phyloP scores from a whole-genome alignment of 2,113 vertebrate genomes.

The Hemicordylus capensis region DNA sequence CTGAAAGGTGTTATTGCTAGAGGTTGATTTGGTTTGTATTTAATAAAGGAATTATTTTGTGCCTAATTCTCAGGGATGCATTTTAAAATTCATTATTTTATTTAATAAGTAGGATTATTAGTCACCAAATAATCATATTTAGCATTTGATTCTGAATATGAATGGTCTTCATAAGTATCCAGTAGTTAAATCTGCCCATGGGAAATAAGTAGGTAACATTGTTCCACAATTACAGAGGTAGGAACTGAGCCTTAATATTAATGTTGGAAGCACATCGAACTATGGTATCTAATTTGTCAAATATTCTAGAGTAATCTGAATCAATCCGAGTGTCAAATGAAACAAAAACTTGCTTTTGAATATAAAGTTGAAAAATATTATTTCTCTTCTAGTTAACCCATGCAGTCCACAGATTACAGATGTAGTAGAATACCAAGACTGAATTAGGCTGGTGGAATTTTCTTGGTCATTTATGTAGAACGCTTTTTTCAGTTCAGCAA shows the following conservation, averaged over 20 bases:
- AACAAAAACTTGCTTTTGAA: neutral
- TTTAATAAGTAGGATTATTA: constrained; percentile 61
- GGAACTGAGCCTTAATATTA: neutral
- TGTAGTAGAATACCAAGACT: too few species aligned
- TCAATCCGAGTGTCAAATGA: neutral
- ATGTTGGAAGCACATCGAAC: neutral
- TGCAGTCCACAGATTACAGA: neutral
- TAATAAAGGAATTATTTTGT: constrained; percentile 65
- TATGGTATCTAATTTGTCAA: neutral
- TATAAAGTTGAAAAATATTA: neutral
- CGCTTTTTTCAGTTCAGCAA: neutral
- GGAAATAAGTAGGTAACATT: constrained; percentile 8
- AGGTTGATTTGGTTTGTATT: constrained; percentile 63
- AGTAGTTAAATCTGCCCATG: constrained; percentile 35
- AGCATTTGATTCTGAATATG: constrained; percentile 12
- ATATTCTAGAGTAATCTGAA: constrained; percentile 3
- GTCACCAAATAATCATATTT: constrained; percentile 31
- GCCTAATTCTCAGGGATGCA: constrained; percentile 47
- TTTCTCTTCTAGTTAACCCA: neutral
- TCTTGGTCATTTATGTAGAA: neutral
- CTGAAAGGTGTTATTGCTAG: constrained; percentile 59
- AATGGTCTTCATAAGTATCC: constrained; percentile 54
- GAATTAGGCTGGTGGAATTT: neutral
- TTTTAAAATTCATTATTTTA: constrained; percentile 68
- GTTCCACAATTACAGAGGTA: neutral